Base-by-base conservation (phyloP, 2,888 invertebrate genomes). In the Allygus modestus region DNA sequence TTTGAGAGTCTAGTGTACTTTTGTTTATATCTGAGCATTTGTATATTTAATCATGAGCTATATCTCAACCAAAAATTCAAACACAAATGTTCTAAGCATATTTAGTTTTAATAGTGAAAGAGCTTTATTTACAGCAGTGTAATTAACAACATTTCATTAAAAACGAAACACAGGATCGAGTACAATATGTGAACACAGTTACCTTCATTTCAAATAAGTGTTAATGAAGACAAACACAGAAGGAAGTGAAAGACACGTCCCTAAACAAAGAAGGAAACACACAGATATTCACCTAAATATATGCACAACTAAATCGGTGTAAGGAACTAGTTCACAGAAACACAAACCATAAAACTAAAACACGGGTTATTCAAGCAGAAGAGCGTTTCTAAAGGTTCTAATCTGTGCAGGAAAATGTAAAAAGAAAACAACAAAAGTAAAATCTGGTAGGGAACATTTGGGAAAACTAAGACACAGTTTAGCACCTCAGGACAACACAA, bases 51-150 rank as follows among this genome's bases (percentile, higher is more conserved):
- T n/a, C n/a, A n/a, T n/a, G n/a, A n/a, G n/a, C n/a, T n/a, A n/a
- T n/a, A n/a, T n/a, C n/a, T n/a, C n/a, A n/a, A n/a, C n/a, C n/a
- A n/a, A n/a, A n/a, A n/a, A n/a, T n/a, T n/a, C n/a, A n/a, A n/a
- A n/a, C n/a, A n/a, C n/a, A n/a, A n/a, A n/a, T n/a, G n/a, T n/a
- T n/a, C n/a, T n/a, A n/a, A n/a, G n/a, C n/a, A n/a, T n/a, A n/a
- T n/a, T n/a, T n/a, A n/a, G n/a, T n/a, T n/a, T n/a, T n/a, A n/a
- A n/a, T n/a, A n/a, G n/a, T n/a, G 9, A 37, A 9, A 7, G 77
- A 17, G 23, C 79, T 65, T 28, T 65, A 65, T 65, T 23, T 46
- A 79, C 79, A 79, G 46, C 46, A 46, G 46, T 46, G 9, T 46
- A 46, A 15, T 46, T 2, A 15, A 46, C 46, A 46, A 46, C 1